A percentile compares a stretch with the other conserved stretches of the same genome.
These are phyloP conservation scores for Tragulus kanchil DNA, from an alignment of 2,113 vertebrate species.

Conservation along the genomic window DNA sequence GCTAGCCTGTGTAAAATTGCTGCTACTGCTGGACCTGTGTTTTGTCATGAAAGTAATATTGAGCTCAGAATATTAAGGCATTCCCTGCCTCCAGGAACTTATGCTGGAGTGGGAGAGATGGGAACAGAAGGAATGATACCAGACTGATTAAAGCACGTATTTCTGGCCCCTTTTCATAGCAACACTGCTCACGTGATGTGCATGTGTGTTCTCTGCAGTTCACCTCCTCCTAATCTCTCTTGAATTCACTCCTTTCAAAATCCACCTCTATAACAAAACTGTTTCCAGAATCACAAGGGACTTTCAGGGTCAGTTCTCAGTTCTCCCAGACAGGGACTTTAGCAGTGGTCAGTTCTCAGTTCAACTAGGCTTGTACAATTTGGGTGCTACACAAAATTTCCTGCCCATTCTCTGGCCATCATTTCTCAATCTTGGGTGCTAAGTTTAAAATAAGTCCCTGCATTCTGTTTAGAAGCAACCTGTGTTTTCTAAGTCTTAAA, in stretches of 20 bases:
- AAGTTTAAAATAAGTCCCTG: not conserved
- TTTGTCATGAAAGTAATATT: not conserved
- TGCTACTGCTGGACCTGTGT: not conserved
- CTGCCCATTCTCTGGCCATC: not conserved
- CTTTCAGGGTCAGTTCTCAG: not conserved
- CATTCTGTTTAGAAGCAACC: not conserved
- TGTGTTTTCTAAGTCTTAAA: constrained; percentile 20
- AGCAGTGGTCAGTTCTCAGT: too few species aligned
- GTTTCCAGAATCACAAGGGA: not conserved
- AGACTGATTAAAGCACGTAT: not conserved
- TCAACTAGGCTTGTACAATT: too few species aligned
- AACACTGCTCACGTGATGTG: not conserved
- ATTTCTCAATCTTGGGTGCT: not conserved
- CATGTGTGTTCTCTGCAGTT: not conserved
- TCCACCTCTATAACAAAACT: not conserved
- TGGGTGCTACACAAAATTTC: too few species aligned
- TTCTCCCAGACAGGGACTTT: not conserved
- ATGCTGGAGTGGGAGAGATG: not conserved
- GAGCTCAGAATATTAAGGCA: not conserved
- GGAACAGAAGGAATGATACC: not conserved
- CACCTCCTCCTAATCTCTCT: not conserved
- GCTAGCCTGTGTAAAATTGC: not conserved
- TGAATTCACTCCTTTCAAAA: not conserved
- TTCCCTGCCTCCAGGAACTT: not conserved
- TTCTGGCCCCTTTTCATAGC: not conserved